Percentiles rank a stretch among this genome's conserved stretches.
phyloP scores from a whole-genome alignment of 1,140 invertebrate genomes.

The Eurosta solidaginis region DNA sequence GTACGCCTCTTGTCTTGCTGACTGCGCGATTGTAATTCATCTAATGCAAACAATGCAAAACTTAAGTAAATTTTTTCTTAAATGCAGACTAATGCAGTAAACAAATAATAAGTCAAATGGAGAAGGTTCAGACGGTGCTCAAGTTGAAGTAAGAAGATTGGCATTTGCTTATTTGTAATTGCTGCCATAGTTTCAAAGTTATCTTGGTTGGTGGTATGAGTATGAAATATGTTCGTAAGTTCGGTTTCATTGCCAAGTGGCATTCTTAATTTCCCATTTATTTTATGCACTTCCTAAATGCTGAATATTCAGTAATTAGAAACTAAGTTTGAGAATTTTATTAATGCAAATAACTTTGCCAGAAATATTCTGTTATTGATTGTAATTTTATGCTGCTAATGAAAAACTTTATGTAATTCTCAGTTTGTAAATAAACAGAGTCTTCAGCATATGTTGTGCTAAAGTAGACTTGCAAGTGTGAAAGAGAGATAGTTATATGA shows the following conservation, averaged over 20 bases:
- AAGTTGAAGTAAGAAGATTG: background rate
- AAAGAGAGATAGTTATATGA: no score
- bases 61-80: background rate
- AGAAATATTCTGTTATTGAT: background rate
- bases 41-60: constrained; percentile 21
- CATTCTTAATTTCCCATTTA: background rate
- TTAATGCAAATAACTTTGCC: background rate
- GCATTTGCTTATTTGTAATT: background rate
- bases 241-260: background rate
- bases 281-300: background rate
- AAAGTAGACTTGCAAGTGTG: no score
- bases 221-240: background rate
- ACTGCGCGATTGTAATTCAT: background rate
- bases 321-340: background rate
- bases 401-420: background rate
- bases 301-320: constrained; percentile 3
- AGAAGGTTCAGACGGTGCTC: background rate
- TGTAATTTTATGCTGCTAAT: background rate
- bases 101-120: background rate
- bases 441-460: no score
- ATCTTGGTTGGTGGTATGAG: background rate
- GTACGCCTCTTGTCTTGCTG: background rate
- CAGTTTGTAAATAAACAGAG: no score
- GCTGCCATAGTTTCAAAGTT: background rate
- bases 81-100: no score